Percentiles rank a stretch among this genome's conserved stretches.
Evolutionary conservation across 2,888 invertebrate genomes (phyloP).

Genomic region (Malthinus flaveolus): DNA sequence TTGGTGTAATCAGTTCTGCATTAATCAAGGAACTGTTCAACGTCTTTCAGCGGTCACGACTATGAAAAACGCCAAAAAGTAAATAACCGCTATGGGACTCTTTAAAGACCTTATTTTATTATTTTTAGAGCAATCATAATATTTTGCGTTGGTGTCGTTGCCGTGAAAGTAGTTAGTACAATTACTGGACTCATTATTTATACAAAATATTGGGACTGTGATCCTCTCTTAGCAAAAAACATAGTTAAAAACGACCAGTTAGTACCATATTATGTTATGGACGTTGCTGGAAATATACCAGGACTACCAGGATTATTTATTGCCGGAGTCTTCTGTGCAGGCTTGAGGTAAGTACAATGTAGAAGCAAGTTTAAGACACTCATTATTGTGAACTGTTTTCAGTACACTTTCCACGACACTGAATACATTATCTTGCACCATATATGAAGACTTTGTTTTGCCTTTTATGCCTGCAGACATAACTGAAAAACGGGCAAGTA

Average conservation of each 20-base stretch:
- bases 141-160: slow-evolving; percentile 55
- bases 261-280: slow-evolving; percentile 73
- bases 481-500: slow-evolving; percentile 59
- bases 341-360: slow-evolving; percentile 58
- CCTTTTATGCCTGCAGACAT: slow-evolving; percentile 58
- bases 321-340: slow-evolving; percentile 75
- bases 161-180: slow-evolving; percentile 61
- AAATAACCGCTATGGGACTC: slow-evolving; percentile 29
- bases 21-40: slow-evolving; percentile 64
- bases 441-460: slow-evolving; percentile 68
- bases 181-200: slow-evolving; percentile 65
- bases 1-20: slow-evolving; percentile 60
- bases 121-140: slow-evolving; percentile 18
- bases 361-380: not conserved
- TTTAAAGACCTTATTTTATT: not conserved
- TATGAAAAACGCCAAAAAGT: slow-evolving; percentile 59
- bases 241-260: slow-evolving; percentile 61
- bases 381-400: slow-evolving; percentile 35
- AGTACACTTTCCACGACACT: slow-evolving; percentile 67
- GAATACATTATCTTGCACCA: slow-evolving; percentile 65
- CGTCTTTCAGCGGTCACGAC: slow-evolving; percentile 64
- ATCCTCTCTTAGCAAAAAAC: slow-evolving; percentile 63
- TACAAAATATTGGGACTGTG: slow-evolving; percentile 67
- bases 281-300: slow-evolving; percentile 65
- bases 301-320: slow-evolving; percentile 77